Evolutionary conservation across 2,797 vertebrate species (phyloP).

Genomic region (Cuculus canorus): DNA sequence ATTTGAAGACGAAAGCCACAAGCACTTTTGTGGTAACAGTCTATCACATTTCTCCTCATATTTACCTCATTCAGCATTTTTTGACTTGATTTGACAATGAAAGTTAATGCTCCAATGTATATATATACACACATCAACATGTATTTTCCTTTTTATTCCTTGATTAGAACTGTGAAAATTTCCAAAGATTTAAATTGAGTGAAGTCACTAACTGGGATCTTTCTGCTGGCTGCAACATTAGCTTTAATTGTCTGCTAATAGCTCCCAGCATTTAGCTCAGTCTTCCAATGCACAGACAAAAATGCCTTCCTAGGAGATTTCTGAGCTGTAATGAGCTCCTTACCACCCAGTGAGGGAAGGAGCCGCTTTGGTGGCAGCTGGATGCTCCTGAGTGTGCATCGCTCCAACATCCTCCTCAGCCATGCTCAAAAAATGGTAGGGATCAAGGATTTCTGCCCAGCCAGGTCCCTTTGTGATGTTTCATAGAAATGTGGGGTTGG

Average conservation of each 20-base stretch:
- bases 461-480: neutral
- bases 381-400: neutral
- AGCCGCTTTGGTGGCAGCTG: fast-evolving
- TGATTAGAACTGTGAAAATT: constrained; percentile 33
- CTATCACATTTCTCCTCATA: neutral
- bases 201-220: neutral
- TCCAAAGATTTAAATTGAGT: neutral
- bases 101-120: constrained; percentile 51
- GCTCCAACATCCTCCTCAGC: neutral
- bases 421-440: neutral
- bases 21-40: constrained; percentile 3
- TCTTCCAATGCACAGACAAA: neutral
- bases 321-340: neutral
- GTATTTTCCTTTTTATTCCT: constrained; percentile 1
- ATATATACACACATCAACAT: neutral
- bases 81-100: constrained; percentile 19
- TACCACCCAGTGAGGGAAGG: fast-evolving
- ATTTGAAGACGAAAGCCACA: neutral
- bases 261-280: neutral
- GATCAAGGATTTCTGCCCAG: neutral
- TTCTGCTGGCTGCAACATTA: constrained; percentile 41
- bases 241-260: constrained; percentile 41
- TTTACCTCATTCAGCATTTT: constrained; percentile 45
- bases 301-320: neutral
- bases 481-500: too few relatives aligned